These are phyloP conservation scores for Noctua janthina DNA, from an alignment of 2,888 invertebrate genomes.

Conservation along the genomic window DNA sequence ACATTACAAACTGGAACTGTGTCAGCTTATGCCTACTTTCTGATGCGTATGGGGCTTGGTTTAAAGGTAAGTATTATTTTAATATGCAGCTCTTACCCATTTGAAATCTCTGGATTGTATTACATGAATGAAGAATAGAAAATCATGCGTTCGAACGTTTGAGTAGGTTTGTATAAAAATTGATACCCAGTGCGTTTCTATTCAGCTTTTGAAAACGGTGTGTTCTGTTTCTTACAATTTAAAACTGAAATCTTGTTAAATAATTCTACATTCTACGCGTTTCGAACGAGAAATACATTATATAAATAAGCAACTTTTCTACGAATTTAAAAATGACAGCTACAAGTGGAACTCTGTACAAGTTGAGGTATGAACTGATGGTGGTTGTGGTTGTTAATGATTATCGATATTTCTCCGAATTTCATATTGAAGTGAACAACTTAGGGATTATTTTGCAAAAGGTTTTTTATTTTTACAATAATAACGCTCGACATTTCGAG, in stretches of 20 bases:
- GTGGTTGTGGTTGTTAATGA: no score
- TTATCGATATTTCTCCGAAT: conserved; percentile 18
- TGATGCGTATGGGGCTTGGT: conserved; percentile 5
- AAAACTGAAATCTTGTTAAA: not conserved
- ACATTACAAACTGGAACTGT: conserved; percentile 17
- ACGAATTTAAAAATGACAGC: conserved; percentile 26
- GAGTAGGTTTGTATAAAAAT: not conserved
- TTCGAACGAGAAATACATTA: not conserved
- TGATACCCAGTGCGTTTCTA: not conserved
- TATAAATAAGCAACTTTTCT: conserved; percentile 5
- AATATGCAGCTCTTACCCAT: conserved; percentile 18
- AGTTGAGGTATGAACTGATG: conserved; percentile 18
- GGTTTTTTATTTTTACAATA: conserved; percentile 5
- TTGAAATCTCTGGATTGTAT: conserved; percentile 24
- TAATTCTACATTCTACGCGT: not conserved
- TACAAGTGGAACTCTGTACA: conserved; percentile 19
- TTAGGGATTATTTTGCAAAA: conserved; percentile 7
- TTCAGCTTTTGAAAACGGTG: not conserved
- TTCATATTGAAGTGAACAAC: conserved; percentile 16
- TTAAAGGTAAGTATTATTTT: conserved; percentile 11
- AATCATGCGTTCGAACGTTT: not conserved
- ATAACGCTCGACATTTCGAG: not conserved
- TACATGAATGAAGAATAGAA: conserved; percentile 37
- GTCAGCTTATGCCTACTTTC: conserved; percentile 6
- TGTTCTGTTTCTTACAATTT: not conserved